Conservation (phyloP, 2,888 invertebrate species). For the Aplocera efformata region DNA sequence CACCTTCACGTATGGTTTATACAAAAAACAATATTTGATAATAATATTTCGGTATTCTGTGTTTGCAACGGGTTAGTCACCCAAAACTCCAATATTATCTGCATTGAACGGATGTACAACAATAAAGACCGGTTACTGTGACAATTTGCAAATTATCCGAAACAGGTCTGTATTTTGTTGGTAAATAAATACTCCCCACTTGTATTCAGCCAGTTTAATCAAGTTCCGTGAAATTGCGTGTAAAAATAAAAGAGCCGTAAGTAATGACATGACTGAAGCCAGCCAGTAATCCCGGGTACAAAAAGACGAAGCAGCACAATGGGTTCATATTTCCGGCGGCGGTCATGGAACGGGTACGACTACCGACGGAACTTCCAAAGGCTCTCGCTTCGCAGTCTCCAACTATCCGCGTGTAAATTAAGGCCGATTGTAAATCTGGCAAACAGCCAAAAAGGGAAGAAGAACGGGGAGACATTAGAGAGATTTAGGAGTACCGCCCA, state of each 20-base stretch:
- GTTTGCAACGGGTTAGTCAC: conserved; percentile 18
- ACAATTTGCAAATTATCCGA: conserved; percentile 27
- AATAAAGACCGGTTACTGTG: conserved; percentile 27
- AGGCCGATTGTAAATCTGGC: conserved; percentile 54
- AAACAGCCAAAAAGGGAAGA: conserved; percentile 45
- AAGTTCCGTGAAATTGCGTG: conserved; percentile 19
- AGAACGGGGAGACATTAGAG: conserved; percentile 44
- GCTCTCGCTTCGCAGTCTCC: conserved; percentile 43
- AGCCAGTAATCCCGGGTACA: conserved; percentile 41
- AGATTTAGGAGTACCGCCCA: conserved; percentile 40
- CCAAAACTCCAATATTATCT: conserved; percentile 31
- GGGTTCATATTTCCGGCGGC: conserved; percentile 62
- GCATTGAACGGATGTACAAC: conserved; percentile 33
- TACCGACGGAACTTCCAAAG: conserved; percentile 41
- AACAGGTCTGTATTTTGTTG: conserved; percentile 16
- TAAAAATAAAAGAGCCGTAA: conserved; percentile 22
- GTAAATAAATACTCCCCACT: conserved; percentile 13
- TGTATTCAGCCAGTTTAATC: conserved; percentile 10
- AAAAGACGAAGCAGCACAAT: conserved; percentile 61
- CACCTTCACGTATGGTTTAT: too few relatives aligned
- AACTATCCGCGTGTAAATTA: conserved; percentile 50
- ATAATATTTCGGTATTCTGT: too few relatives aligned
- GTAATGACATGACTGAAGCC: conserved; percentile 28
- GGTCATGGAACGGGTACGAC: conserved; percentile 43
- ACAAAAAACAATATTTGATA: too few relatives aligned